Base-by-base conservation (phyloP, 2,113 vertebrate genomes). In the Aspiorhynchus laticeps region DNA sequence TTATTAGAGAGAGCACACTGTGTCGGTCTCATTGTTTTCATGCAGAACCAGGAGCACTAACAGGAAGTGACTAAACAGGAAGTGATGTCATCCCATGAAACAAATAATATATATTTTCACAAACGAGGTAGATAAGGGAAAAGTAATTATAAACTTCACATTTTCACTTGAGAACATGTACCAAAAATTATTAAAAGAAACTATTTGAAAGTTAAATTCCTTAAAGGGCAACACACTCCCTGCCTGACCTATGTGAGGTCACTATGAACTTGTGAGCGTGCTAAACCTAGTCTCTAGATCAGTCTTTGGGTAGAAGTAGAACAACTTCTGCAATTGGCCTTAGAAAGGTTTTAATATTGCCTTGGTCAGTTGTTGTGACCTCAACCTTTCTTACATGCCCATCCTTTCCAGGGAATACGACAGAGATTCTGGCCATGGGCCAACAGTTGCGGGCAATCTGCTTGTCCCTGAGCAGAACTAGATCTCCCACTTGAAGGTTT, bases 351-450 rank as follows among this genome's bases (percentile, higher is more conserved):
- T 61, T 78, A 24, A 38, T 5, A 61, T 28, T 56, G 28, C 85
- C 48, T 83, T 88, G 84, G 7, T 71, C 33, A 10, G 43, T 79
- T 21, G 80, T 78, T 7, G 15, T 79, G 1, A 88, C 48, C 33
- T 88, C 83, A 4, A 76, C 67, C 48, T 86, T 86, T n/a, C 83
- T 43, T 1, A 61, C 24, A 61, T 26, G 24, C 4, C 36, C 38
- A 67, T 88, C 82, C 26, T 38, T 53, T 46, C 78, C 71, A 28
- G 87, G 77, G 17, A 88, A 82, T 19, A 78, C 31, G 7, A 24
- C 56, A 51, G 69, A 51, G 36, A 88, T 36, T 11, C 41, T n/a
- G 2, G 51, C 87, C 75, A 87, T 71, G 36, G 82, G 75, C 87
- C 87, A 84, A 21, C 5, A 56, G 53, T 56, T 56, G 53, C 6